Evolutionary conservation across 2,888 invertebrate genomes (phyloP).

Genomic region (Tinea semifulvella): DNA sequence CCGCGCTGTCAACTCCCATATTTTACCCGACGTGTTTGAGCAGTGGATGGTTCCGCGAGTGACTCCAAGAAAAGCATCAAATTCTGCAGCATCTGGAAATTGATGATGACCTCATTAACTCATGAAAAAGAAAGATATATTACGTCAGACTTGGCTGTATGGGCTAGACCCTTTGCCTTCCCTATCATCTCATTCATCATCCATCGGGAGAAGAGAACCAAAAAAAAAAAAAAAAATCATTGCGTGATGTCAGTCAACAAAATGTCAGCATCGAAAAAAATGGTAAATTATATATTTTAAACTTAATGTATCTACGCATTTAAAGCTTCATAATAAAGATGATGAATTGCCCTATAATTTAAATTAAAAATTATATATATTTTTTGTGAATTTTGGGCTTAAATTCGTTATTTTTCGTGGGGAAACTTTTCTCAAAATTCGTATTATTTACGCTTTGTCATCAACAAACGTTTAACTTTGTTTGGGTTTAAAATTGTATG

Average conservation of each 20-base stretch:
- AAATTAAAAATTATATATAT: background rate
- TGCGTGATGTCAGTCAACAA: constrained; percentile 32
- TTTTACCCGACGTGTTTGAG: too few species aligned
- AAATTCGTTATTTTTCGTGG: background rate
- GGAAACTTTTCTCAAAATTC: background rate
- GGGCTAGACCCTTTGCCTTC: background rate
- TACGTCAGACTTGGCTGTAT: too few species aligned
- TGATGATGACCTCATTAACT: too few species aligned
- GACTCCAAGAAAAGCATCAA: too few species aligned
- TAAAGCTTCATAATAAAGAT: too few species aligned
- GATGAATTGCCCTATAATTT: background rate
- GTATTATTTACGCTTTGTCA: constrained; percentile 11
- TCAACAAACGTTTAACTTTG: background rate
- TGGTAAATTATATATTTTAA: constrained; percentile 33
- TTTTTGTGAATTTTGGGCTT: background rate
- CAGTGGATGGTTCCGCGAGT: too few species aligned
- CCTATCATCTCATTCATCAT: too few species aligned
- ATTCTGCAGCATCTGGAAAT: too few species aligned
- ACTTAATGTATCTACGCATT: too few species aligned
- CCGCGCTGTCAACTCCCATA: too few species aligned
- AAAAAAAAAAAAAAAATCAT: constrained; percentile 14
- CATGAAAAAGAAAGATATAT: too few species aligned
- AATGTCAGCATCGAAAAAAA: constrained; percentile 56
- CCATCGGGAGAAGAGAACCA: background rate
- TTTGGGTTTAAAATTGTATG: constrained; percentile 1